phyloP scores from a whole-genome alignment of 2,888 invertebrate species.

The Eupithecia vulgata region DNA sequence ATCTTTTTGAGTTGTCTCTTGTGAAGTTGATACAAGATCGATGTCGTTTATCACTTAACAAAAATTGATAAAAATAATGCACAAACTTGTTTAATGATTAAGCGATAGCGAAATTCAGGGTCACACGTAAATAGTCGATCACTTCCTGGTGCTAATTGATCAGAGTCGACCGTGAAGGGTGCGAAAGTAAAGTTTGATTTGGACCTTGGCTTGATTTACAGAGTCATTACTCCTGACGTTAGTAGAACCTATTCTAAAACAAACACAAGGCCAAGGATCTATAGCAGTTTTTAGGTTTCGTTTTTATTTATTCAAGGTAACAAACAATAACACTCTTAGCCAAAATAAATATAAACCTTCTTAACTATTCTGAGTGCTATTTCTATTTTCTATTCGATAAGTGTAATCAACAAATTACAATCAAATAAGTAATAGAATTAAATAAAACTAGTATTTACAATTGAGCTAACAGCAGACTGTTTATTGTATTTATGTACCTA shows the following conservation, averaged over 20 bases:
- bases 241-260: neutral
- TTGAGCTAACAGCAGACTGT: too few relatives aligned
- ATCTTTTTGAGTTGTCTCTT: neutral
- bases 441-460: too few relatives aligned
- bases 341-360: too few relatives aligned
- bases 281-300: too few relatives aligned
- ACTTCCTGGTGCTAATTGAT: conserved; percentile 33
- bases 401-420: too few relatives aligned
- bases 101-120: neutral
- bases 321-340: too few relatives aligned
- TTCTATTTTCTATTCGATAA: too few relatives aligned
- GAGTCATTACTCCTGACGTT: neutral
- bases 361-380: too few relatives aligned
- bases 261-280: neutral
- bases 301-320: too few relatives aligned
- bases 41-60: neutral
- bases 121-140: conserved; percentile 13
- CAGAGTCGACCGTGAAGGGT: conserved; percentile 17
- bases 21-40: neutral
- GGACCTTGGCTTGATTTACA: conserved; percentile 30
- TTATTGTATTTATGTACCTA: too few relatives aligned
- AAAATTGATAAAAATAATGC: neutral
- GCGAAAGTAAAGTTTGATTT: conserved; percentile 35
- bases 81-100: neutral
- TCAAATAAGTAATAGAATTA: too few relatives aligned